Evolutionary conservation across 2,113 vertebrate species (phyloP), one percentile per base, ranked within the genome.

Genomic region (Rhineura floridana): DNA sequence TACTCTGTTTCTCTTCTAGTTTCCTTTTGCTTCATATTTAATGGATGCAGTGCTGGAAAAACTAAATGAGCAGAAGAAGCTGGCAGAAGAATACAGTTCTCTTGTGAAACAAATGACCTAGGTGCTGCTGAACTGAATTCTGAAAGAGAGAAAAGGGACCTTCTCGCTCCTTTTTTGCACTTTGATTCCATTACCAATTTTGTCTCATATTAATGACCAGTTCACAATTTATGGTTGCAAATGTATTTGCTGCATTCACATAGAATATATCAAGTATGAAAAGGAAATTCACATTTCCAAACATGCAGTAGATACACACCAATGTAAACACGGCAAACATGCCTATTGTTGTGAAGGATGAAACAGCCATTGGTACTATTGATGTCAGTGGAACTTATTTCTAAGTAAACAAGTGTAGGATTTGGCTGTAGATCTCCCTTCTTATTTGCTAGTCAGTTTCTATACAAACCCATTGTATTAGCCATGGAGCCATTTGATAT

Each of bases 61-160:
- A 98, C 97, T 99, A 97, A 98, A 97, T 97, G 98, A 98, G 96
- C 97, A 96, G 95, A 98, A 97, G 95, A 97, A 97, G 95, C 97
- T 99, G 90, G 91, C 96, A 96, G 98, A 99, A 98, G 97, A 97
- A 91, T 98, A 98, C 94, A 96, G 95, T 93, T 95, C 93, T 95
- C 95, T 98, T 84, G 83, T 96, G 96, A 98, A 97, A 96, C 95
- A 95, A 91, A 93, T 92, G 95, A 95, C 94, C 93, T 97, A 91
- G 77, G 55, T 92, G 55, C 46, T 78, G 76, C 5, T 67, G 67
- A 83, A 87, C 9, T 81, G 2, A 84, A 30, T 88, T 84, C 86
- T 44, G 80, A 90, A 83, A 85, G 62, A 12, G 25, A 84, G 82
- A 75, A 87, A 87, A 87, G 82, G 81, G 39, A 75, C 39, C 21